Percentiles rank a stretch among this genome's conserved stretches.
phyloP scores from a whole-genome alignment of 30 jellyfish, hydroid and myxozoan genomes.

The Catostylus mosaicus region DNA sequence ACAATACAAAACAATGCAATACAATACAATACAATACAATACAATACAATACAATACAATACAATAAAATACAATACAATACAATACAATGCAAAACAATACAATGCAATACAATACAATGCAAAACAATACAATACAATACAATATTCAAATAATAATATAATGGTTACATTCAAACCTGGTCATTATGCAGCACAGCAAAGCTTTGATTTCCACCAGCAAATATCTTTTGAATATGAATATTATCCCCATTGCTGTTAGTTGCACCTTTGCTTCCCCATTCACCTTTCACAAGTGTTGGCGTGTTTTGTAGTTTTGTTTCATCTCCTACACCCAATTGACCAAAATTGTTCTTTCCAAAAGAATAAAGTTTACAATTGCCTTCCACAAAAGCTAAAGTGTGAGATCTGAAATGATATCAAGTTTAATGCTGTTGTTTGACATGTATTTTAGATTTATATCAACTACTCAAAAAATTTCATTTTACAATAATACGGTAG shows the following conservation, averaged over 20 bases:
- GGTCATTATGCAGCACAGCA: conserved; percentile 34
- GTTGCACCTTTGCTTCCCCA: conserved; percentile 13
- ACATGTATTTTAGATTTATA: no score
- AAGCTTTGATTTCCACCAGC: conserved; percentile 84
- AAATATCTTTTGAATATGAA: conserved; percentile 18
- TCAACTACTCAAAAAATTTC: background rate
- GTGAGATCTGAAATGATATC: conserved; percentile 75
- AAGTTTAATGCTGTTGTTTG: no score
- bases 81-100: no score
- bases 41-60: no score
- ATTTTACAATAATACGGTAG: no score
- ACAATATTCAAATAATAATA: no score
- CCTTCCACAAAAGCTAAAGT: conserved; percentile 67
- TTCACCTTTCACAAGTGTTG: conserved; percentile 41
- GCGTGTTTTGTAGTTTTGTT: conserved; percentile 6
- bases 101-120: background rate
- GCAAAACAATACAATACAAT: background rate
- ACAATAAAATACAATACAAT: no score
- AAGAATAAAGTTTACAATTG: conserved; percentile 61
- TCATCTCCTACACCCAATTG: conserved; percentile 75
- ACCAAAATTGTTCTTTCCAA: conserved; percentile 80
- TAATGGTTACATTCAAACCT: conserved; percentile 1
- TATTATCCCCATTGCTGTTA: background rate
- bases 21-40: no score
- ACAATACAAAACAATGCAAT: no score